Percentiles rank a stretch among this genome's conserved stretches.
Evolutionary conservation across 2,113 vertebrate species (phyloP).

Genomic region (Herpetotheres cachinnans): DNA sequence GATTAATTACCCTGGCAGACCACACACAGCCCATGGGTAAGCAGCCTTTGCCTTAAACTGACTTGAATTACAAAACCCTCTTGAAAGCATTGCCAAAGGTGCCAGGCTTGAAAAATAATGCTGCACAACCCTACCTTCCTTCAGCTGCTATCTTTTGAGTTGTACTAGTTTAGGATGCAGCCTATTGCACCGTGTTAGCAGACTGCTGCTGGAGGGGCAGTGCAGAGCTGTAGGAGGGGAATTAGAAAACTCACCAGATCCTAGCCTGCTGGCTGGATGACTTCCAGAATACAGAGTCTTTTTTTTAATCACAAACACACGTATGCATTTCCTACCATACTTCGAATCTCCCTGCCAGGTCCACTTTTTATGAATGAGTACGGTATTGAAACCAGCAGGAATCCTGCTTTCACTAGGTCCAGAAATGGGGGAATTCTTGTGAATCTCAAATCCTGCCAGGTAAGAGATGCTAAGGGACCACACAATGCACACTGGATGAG

Average conservation of each 20-base stretch:
- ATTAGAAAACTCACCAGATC: neutral
- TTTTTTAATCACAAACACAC: neutral
- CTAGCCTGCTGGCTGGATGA: neutral
- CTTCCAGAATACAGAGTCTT: neutral
- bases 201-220: neutral
- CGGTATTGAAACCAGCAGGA: neutral
- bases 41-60: neutral
- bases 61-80: neutral
- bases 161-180: neutral
- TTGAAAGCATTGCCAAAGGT: neutral
- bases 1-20: constrained; percentile 26
- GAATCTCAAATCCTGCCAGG: neutral
- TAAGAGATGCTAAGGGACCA: neutral
- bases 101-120: constrained; percentile 2
- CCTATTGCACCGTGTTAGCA: neutral
- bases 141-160: neutral
- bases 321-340: neutral
- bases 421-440: neutral
- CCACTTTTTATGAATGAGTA: neutral
- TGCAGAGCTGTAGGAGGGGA: neutral
- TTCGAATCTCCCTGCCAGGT: neutral
- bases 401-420: neutral
- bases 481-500: neutral
- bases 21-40: constrained; percentile 23
- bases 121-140: neutral